Evolutionary conservation across 2,888 invertebrate species (phyloP), one percentile per base, ranked within the genome.

Genomic region (Limnephilus rhombicus): DNA sequence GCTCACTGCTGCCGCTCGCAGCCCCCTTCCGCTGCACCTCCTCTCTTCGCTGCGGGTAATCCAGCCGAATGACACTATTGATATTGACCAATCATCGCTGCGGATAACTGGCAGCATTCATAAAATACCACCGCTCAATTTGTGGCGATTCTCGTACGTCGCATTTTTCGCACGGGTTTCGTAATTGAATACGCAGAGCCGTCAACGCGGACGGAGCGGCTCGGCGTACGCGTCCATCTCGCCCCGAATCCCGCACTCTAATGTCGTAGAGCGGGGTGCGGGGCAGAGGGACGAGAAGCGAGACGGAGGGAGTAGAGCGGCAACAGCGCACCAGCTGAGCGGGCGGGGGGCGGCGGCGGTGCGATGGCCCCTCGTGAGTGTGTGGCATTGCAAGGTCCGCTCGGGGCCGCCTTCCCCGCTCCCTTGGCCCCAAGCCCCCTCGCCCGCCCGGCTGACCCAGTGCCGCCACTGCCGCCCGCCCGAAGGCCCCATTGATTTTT

Each of bases 321-420:
- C 90, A 89, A 92, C 95, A 95, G 95, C 96, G 94, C 95, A 95
- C 95, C 96, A 96, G 96, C 96, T 95, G 97, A 97, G 96, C 94
- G 93, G 93, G 94, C 94, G 94, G 93, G 94, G 94, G 95, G 95
- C 95, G 94, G 95, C 94, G 94, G 95, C 91, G 92, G 94, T 92
- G 93, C 95, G 95, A 95, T 96, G 92, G 87, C 91, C 91, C 91
- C 96, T 96, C 96, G 96, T 96, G 96, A 92, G 92, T 92, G 92
- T 96, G 95, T 95, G 96, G 96, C 96, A 96, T 96, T 96, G 96
- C 96, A 96, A 96, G 96, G 96, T 96, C 96, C 96, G 94, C 94
- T 94, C 94, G 94, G 94, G 94, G 93, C 94, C 94, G 93, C 93
- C 93, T 85, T 45, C 90, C 80, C 92, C 91, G 95, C 95, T 95